Conservation (phyloP, 2,888 invertebrate genomes). For the Lochmaea capreae region DNA sequence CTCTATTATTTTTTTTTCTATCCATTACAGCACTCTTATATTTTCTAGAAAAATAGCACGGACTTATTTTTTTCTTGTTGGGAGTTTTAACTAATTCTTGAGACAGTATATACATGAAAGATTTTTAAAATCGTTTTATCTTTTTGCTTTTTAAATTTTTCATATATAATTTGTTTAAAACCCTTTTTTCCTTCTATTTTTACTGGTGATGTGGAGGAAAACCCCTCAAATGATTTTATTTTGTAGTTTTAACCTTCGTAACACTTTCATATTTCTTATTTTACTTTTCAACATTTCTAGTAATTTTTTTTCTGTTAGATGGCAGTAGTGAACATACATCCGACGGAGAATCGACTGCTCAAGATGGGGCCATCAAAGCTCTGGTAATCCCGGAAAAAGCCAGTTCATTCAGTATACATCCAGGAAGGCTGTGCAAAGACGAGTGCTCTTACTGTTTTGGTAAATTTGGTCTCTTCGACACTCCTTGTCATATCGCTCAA, state of each 20-base stretch:
- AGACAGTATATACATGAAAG: background rate
- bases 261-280: background rate
- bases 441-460: constrained; percentile 90
- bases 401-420: constrained; percentile 88
- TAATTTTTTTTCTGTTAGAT: constrained; percentile 54
- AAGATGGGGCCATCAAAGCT: constrained; percentile 67
- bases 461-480: constrained; percentile 87
- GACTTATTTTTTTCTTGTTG: background rate
- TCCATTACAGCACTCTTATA: constrained; percentile 39
- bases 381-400: constrained; percentile 90
- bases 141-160: too few relatives aligned
- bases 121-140: background rate
- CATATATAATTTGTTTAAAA: background rate
- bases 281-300: background rate
- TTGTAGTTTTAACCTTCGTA: constrained; percentile 4
- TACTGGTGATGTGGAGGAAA: background rate
- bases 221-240: background rate
- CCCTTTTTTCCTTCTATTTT: background rate
- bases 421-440: constrained; percentile 83
- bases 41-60: constrained; percentile 3
- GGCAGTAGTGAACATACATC: constrained; percentile 65
- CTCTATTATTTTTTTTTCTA: constrained; percentile 33
- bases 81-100: background rate
- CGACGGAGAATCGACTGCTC: constrained; percentile 62
- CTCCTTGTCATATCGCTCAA: constrained; percentile 88